Base-by-base conservation (phyloP, 2,797 vertebrate genomes). In the Lagorchestes hirsutus region DNA sequence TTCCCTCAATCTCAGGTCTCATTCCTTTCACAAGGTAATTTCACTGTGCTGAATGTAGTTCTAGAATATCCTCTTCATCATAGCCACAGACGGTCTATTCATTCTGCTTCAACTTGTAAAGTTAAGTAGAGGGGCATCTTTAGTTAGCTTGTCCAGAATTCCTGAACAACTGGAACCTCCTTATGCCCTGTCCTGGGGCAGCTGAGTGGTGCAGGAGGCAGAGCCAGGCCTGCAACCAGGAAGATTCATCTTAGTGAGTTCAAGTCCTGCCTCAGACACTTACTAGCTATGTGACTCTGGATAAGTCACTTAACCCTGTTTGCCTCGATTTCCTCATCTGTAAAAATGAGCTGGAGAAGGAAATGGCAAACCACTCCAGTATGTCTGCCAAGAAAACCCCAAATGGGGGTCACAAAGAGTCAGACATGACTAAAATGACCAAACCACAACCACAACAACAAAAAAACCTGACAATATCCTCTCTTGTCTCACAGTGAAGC, bases 261-360 rank as follows among this genome's bases (percentile, higher is more conserved):
- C 40, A 92, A 1, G 0, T 56, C 58, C 55, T 34, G 34, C 34
- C 40, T 50, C 34, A 54, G 50, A 87, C 4, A n/a, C 24, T 87
- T 90, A n/a, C 16, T 46, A 55, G 54, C 14, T 90, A 0, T 93
- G 50, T 50, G 11, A 90, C 74, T 55, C 90, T 74, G 31, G 11
- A 57, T 55, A 90, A 3, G 1, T 16, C 91, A 92, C 16, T 34
- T 93, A 3, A 54, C 92, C 67, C 90, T 95, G 22, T 31, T 82
- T 94, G 91, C 92, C 22, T 93, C 55, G 27, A 2, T 95, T 97
- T 97, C 54, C 40, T 96, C 57, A 55, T 54, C 82, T 92, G 31
- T 82, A 40, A 40, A 90, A 93, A 93, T n/a, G 14, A 67, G 34
- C 8, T n/a, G 34, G 34, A 34, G 29, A 67, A 67, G 34, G 5